Evolutionary conservation across 2,113 vertebrate species (phyloP).

Genomic region (Oxygymnocypris stewartii): DNA sequence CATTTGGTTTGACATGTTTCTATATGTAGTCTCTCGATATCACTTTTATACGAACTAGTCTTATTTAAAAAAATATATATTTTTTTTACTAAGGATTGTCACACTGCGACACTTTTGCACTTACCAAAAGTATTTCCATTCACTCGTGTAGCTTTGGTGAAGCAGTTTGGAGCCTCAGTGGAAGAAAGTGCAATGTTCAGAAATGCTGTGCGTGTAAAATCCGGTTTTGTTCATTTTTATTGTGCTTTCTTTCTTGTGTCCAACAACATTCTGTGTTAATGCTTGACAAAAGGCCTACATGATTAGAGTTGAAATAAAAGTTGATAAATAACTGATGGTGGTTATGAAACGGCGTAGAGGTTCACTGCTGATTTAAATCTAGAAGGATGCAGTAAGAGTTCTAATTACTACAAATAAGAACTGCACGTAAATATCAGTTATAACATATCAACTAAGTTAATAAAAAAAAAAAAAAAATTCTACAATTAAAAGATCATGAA

Average conservation of each 20-base stretch:
- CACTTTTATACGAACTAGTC: neutral
- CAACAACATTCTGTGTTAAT: slow-evolving; percentile 5
- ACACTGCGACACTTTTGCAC: neutral
- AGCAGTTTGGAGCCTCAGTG: neutral
- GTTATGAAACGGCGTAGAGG: neutral
- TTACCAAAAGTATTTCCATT: neutral
- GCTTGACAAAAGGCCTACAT: neutral
- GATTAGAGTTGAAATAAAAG: slow-evolving; percentile 6
- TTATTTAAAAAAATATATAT: neutral
- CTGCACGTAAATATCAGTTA: neutral
- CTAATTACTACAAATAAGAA: neutral
- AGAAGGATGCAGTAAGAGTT: neutral
- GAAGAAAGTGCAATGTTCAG: neutral
- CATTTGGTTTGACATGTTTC: too few species aligned
- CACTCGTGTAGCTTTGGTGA: neutral
- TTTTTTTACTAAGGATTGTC: neutral
- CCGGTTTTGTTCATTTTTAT: neutral
- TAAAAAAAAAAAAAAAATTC: neutral
- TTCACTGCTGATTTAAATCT: neutral
- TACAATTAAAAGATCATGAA: neutral
- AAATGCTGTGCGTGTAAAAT: neutral
- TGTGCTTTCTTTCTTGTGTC: slow-evolving; percentile 3
- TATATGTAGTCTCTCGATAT: neutral
- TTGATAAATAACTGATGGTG: neutral
- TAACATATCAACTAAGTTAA: neutral